Conservation (phyloP, 2,113 vertebrate species). For the Lepidothrix coronata region DNA sequence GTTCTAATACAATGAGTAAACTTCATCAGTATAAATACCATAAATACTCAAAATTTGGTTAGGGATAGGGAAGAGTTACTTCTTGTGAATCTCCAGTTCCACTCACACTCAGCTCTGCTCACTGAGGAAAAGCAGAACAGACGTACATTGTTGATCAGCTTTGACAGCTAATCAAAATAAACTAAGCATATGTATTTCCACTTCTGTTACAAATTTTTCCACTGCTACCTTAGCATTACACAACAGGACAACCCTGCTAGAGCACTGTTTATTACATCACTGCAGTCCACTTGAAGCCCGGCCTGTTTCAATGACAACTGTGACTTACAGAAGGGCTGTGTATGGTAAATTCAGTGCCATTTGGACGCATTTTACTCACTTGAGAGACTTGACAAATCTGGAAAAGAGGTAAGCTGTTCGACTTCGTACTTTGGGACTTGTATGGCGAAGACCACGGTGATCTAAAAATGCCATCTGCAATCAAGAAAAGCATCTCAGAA, state of each 20-base stretch:
- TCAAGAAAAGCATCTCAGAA: neutral
- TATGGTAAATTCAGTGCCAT: neutral
- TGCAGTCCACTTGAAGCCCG: neutral
- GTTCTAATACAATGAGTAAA: neutral
- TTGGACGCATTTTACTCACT: conserved; percentile 79
- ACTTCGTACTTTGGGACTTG: conserved; percentile 94
- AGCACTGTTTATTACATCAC: neutral
- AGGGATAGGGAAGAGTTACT: neutral
- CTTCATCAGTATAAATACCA: neutral
- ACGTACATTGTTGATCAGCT: neutral
- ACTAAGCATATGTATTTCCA: neutral
- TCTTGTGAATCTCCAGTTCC: neutral
- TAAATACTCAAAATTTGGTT: neutral
- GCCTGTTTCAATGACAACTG: neutral
- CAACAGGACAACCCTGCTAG: neutral
- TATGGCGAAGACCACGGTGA: conserved; percentile 92
- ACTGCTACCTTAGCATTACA: neutral
- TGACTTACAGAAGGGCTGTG: neutral
- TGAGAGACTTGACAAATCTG: conserved; percentile 94
- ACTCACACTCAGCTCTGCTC: neutral
- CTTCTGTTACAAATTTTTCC: neutral
- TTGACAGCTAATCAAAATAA: neutral
- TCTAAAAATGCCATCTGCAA: conserved; percentile 97
- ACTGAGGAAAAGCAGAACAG: neutral
- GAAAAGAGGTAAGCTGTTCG: conserved; percentile 95